Percentiles rank a stretch among this genome's conserved stretches.
These are phyloP conservation scores for Nudaria mundana DNA, from an alignment of 2,888 invertebrate genomes.

Conservation along the genomic window DNA sequence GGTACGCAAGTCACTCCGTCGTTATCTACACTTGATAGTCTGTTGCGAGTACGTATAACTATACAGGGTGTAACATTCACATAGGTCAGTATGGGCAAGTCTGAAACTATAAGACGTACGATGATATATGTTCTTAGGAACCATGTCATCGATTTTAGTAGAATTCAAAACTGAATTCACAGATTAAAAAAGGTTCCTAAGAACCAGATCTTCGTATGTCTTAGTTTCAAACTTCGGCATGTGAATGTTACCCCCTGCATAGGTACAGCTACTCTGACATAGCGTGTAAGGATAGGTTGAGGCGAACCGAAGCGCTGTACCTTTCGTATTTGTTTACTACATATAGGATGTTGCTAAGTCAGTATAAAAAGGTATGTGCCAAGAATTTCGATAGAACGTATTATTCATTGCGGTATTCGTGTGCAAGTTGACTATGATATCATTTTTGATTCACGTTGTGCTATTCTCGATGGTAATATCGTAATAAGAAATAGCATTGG, in stretches of 20 bases:
- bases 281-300: constrained; percentile 47
- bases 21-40: constrained; percentile 29
- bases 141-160: too few relatives aligned
- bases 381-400: constrained; percentile 21
- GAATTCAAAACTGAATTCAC: too few relatives aligned
- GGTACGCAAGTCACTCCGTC: constrained; percentile 24
- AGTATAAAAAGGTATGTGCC: constrained; percentile 20
- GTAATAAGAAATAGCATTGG: too few relatives aligned
- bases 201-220: too few relatives aligned
- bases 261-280: constrained; percentile 31
- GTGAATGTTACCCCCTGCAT: constrained; percentile 18
- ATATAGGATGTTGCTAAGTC: constrained; percentile 28
- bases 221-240: too few relatives aligned
- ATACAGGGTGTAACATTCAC: too few relatives aligned
- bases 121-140: constrained; percentile 17
- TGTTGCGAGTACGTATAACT: too few relatives aligned
- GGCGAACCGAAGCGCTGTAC: constrained; percentile 42
- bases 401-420: constrained; percentile 26
- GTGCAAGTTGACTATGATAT: constrained; percentile 15
- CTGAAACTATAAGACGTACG: too few relatives aligned
- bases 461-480: constrained; percentile 17
- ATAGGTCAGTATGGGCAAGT: too few relatives aligned
- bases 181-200: too few relatives aligned
- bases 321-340: constrained; percentile 39
- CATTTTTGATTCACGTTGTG: constrained; percentile 16